Conservation (phyloP, 2,888 invertebrate genomes). For the Diarsia brunnea region DNA sequence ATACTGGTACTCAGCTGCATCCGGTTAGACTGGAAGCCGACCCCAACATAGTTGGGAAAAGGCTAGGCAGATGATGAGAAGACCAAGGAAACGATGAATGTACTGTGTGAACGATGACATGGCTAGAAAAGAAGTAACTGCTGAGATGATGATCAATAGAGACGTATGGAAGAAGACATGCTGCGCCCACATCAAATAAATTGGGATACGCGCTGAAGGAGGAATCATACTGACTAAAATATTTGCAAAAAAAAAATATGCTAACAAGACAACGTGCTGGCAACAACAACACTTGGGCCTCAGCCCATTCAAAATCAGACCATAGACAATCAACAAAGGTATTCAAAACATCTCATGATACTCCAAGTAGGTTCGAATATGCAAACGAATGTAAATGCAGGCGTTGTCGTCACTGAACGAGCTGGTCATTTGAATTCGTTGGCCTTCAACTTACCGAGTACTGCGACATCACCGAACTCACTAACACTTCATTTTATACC, state of each 20-base stretch:
- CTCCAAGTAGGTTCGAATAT: constrained; percentile 32
- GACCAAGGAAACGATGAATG: too few species aligned
- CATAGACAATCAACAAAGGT: constrained; percentile 26
- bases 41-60: too few species aligned
- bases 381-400: constrained; percentile 49
- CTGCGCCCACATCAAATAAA: too few species aligned
- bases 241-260: neutral
- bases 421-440: constrained; percentile 49
- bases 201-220: neutral
- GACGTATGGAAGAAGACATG: too few species aligned
- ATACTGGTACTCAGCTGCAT: too few species aligned
- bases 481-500: constrained; percentile 12
- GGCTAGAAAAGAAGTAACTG: too few species aligned
- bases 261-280: neutral
- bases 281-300: constrained; percentile 5
- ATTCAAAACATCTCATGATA: constrained; percentile 20
- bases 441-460: constrained; percentile 51
- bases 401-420: constrained; percentile 35
- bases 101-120: too few species aligned
- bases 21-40: too few species aligned
- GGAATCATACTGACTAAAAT: neutral
- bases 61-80: too few species aligned
- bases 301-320: constrained; percentile 1
- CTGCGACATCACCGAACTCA: constrained; percentile 28
- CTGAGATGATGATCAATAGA: too few species aligned